These are phyloP conservation scores for Ptychoptera contaminata DNA, from an alignment of 2,888 invertebrate genomes.

Conservation along the genomic window DNA sequence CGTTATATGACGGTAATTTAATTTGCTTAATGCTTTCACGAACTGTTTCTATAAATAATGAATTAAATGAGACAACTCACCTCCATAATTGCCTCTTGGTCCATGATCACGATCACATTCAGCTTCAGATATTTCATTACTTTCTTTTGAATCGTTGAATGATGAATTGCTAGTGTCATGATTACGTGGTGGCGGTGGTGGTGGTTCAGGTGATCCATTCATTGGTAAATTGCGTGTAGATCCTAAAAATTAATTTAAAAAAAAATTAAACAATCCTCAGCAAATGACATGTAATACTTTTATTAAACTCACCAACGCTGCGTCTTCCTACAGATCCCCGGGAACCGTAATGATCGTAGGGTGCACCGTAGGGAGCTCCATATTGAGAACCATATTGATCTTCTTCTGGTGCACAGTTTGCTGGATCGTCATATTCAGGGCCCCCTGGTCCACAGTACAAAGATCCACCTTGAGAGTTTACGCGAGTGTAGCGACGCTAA, in stretches of 20 bases:
- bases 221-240: constrained; percentile 26
- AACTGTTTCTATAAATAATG: neutral
- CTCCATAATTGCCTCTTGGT: constrained; percentile 64
- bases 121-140: constrained; percentile 86
- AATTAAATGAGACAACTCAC: constrained; percentile 35
- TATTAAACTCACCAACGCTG: constrained; percentile 32
- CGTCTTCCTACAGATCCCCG: constrained; percentile 63
- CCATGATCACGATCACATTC: constrained; percentile 79
- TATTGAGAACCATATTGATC: constrained; percentile 85
- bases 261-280: neutral
- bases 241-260: constrained; percentile 16
- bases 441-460: constrained; percentile 44
- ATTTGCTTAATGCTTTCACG: neutral
- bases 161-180: constrained; percentile 66
- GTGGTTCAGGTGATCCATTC: constrained; percentile 48
- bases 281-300: neutral
- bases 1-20: neutral
- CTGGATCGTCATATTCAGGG: constrained; percentile 86
- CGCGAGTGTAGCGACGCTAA: constrained; percentile 55
- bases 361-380: constrained; percentile 54
- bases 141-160: constrained; percentile 87
- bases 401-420: constrained; percentile 81
- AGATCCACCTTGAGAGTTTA: constrained; percentile 44
- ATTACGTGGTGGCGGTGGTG: constrained; percentile 67
- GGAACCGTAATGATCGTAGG: constrained; percentile 80